Percentiles rank a stretch among this genome's conserved stretches.
Evolutionary conservation across 2,113 vertebrate species (phyloP).

Genomic region (Cepphus grylle): DNA sequence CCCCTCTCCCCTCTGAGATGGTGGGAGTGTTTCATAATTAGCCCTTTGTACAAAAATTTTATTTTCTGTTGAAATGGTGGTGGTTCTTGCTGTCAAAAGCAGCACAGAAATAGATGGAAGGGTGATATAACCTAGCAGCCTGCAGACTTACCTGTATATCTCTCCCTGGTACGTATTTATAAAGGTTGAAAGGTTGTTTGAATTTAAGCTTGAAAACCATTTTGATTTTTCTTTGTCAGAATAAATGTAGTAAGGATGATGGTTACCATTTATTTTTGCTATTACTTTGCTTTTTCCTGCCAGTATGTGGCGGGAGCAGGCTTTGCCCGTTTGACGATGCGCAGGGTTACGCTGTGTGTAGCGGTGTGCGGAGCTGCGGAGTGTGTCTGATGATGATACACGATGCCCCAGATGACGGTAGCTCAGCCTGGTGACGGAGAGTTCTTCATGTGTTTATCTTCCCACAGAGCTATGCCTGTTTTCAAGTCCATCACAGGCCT

Average conservation of each 20-base stretch:
- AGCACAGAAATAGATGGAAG: background rate
- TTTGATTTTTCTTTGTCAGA: background rate
- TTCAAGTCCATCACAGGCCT: background rate
- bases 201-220: background rate
- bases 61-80: background rate
- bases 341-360: background rate
- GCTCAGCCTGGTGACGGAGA: background rate
- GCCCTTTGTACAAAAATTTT: background rate
- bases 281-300: background rate
- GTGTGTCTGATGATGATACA: accelerated
- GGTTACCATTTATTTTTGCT: background rate
- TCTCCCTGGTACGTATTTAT: background rate
- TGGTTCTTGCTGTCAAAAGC: background rate
- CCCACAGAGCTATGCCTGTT: background rate
- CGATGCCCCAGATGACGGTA: background rate
- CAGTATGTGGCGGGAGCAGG: background rate
- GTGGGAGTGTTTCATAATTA: background rate
- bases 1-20: background rate
- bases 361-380: background rate
- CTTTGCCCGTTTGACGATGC: accelerated
- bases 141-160: background rate
- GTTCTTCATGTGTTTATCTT: background rate
- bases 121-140: background rate
- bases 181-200: background rate
- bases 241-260: background rate